Evolutionary conservation across 2,888 invertebrate species (phyloP).

Genomic region (Metopia argyrocephala): DNA sequence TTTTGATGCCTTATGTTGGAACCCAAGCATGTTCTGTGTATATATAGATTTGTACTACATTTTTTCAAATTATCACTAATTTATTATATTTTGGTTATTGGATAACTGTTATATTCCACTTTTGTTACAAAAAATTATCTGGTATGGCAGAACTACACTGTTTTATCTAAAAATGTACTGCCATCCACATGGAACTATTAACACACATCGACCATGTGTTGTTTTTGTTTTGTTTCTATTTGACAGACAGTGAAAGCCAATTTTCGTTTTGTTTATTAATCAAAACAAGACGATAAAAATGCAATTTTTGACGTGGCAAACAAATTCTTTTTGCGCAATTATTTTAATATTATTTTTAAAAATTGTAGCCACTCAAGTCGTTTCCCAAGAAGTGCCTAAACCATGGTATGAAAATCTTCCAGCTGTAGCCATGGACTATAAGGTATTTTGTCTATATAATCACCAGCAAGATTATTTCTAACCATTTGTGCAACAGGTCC

Average conservation of each 20-base stretch:
- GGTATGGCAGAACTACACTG: neutral
- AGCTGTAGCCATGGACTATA: constrained; percentile 97
- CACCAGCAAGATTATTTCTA: constrained; percentile 22
- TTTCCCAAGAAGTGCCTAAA: constrained; percentile 79
- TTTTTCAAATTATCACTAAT: too few relatives aligned
- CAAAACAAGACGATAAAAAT: constrained; percentile 62
- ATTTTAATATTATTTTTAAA: constrained; percentile 68
- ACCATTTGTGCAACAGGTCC: constrained; percentile 79
- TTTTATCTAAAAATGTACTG: neutral
- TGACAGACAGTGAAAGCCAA: constrained; percentile 53
- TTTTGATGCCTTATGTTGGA: too few relatives aligned
- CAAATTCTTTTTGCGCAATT: constrained; percentile 65
- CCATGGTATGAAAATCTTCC: constrained; percentile 93
- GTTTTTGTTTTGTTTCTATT: constrained; percentile 11
- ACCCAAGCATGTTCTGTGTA: too few relatives aligned
- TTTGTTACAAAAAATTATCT: too few relatives aligned
- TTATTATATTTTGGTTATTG: too few relatives aligned
- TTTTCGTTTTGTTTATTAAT: constrained; percentile 40
- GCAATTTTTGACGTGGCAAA: constrained; percentile 76
- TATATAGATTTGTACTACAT: too few relatives aligned
- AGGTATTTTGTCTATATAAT: constrained; percentile 78
- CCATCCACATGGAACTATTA: neutral
- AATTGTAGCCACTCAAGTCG: constrained; percentile 61
- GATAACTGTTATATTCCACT: too few relatives aligned
- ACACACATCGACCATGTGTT: neutral